Evolutionary conservation across 2,888 invertebrate genomes (phyloP).

Genomic region (Trichogramma evanescens): DNA sequence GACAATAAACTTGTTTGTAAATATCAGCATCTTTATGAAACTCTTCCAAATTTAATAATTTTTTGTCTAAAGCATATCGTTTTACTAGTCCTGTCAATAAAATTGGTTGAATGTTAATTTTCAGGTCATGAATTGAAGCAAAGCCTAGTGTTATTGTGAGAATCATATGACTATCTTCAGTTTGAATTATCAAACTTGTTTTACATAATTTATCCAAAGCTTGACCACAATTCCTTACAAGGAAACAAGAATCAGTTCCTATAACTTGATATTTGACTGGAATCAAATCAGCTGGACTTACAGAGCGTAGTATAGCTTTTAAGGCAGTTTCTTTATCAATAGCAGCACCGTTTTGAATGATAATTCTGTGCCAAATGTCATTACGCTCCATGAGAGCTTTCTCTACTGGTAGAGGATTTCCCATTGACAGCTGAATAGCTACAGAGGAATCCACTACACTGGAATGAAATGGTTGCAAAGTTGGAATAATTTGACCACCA

Average conservation of each 20-base stretch:
- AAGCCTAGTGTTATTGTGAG: conserved; percentile 46
- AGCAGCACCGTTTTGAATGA: conserved; percentile 36
- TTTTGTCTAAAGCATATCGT: conserved; percentile 38
- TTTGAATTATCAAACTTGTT: conserved; percentile 44
- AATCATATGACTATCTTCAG: conserved; percentile 32
- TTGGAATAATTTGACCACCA: neutral
- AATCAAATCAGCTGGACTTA: conserved; percentile 50
- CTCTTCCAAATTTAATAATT: conserved; percentile 43
- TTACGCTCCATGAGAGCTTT: conserved; percentile 37
- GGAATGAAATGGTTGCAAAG: neutral
- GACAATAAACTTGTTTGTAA: conserved; percentile 42
- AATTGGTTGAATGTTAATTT: conserved; percentile 48
- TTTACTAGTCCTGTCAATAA: conserved; percentile 43
- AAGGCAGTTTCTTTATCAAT: conserved; percentile 44
- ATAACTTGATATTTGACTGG: conserved; percentile 47
- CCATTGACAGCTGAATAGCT: conserved; percentile 26
- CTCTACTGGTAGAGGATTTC: conserved; percentile 34
- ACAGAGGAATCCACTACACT: conserved; percentile 30
- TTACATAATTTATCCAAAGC: conserved; percentile 50
- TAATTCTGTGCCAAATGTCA: conserved; percentile 41
- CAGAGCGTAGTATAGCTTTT: conserved; percentile 45
- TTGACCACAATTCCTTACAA: conserved; percentile 49
- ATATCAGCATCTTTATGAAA: conserved; percentile 48
- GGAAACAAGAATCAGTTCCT: conserved; percentile 44
- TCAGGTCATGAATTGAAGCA: conserved; percentile 46